Base-by-base conservation (phyloP, 2,113 vertebrate species). In the Lontra canadensis region DNA sequence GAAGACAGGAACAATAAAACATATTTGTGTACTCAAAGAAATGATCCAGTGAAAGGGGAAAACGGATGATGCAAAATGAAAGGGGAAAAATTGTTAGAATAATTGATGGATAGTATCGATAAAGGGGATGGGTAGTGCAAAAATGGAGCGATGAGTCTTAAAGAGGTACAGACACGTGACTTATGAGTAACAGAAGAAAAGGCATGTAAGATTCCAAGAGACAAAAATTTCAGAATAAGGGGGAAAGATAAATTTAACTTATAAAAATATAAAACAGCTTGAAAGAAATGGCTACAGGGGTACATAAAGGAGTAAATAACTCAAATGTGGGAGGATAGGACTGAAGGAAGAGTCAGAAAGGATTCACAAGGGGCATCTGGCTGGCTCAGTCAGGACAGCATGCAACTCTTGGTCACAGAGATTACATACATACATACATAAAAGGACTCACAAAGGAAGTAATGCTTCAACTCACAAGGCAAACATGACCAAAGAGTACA, bases 131-230 rank as follows among this genome's bases (percentile, higher is more conserved):
- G n/a, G 34, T 86, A 88, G n/a, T 78, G 34, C 34, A 79, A 31
- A 84, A 94, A 52, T 31, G 20, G 39, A 96, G 25, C 42, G 18
- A 73, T 12, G 29, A 23, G 10, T 94, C 11, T 94, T 87, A 78
- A 55, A 55, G 10, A 14, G 36, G 11, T 36, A 82, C 2, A 87
- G 9, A 82, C 2, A 91, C 14, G 78, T 79, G 49, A 94, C 78
- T 96, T 82, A 78, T 34, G 69, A 88, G 17, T 59, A 91, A 97
- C 34, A 85, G n/a, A 93, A 95, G 23, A 78, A 29, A 82, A 83
- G 10, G 4, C 23, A 87, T 21, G 44, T n/a, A 78, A 89, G 18
- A 84, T 8, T 59, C 29, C 83, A 76, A 88, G 69, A 71, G 14
- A 88, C 36, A 84, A 91, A 95, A 74, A 39, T 42, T 65, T 80